These are phyloP conservation scores for Cosmopolites sordidus DNA, from an alignment of 2,888 invertebrate genomes.

Conservation along the genomic window DNA sequence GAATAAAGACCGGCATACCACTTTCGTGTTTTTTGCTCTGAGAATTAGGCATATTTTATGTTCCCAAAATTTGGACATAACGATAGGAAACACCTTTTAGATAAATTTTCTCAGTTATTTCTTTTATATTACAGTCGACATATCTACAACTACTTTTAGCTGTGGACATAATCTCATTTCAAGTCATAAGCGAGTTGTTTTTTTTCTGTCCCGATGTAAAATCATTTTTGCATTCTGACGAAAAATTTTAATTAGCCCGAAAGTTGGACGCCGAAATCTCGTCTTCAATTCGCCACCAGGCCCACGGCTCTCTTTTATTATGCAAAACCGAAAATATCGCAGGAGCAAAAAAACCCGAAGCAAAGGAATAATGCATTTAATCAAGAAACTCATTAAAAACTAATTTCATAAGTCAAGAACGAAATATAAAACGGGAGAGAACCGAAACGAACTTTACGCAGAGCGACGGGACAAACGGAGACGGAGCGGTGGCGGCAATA, in stretches of 20 bases:
- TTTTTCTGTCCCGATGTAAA: not conserved
- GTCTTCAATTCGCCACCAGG: not conserved
- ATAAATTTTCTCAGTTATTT: too few relatives aligned
- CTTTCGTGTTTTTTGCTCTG: too few relatives aligned
- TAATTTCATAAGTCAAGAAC: conserved; percentile 26
- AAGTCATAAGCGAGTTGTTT: not conserved
- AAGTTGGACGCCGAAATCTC: not conserved
- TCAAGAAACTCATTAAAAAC: conserved; percentile 30
- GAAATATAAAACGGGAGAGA: conserved; percentile 18
- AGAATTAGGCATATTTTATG: too few relatives aligned
- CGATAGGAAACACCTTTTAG: too few relatives aligned
- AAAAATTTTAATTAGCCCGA: not conserved
- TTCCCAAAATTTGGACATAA: too few relatives aligned
- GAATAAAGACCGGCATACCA: too few relatives aligned
- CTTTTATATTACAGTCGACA: too few relatives aligned
- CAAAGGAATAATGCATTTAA: conserved; percentile 27
- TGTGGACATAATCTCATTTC: not conserved
- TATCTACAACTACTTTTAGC: too few relatives aligned
- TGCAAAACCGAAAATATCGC: not conserved
- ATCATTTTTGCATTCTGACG: not conserved
- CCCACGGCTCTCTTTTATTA: not conserved
- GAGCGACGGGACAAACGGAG: too few relatives aligned
- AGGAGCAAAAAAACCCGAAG: conserved; percentile 1
- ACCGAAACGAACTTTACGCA: not conserved
- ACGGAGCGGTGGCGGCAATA: too few relatives aligned